Percentiles rank a stretch among this genome's conserved stretches.
Conservation (phyloP, 2,797 vertebrate genomes). For the Poecilia picta region DNA sequence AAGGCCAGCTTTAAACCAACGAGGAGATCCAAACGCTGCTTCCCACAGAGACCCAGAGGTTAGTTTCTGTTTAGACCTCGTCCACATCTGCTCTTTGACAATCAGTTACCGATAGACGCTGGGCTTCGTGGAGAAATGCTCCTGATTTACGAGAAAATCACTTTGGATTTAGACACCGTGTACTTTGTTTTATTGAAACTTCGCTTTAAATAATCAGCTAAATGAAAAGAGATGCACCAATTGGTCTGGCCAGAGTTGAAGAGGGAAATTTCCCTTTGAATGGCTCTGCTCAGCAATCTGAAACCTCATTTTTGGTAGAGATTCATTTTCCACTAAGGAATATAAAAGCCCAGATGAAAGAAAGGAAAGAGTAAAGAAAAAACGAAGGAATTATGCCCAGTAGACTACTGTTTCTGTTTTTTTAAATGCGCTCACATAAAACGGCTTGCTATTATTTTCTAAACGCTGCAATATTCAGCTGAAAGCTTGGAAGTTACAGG, state of each 20-base stretch:
- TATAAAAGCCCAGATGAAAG: background rate
- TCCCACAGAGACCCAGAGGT: slow-evolving; percentile 50
- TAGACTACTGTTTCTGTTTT: background rate
- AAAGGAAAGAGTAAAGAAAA: background rate
- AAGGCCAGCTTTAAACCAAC: slow-evolving; percentile 83
- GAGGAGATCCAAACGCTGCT: slow-evolving; percentile 57
- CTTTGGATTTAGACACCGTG: background rate
- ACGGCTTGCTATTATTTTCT: background rate
- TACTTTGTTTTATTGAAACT: background rate
- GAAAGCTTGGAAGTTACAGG: background rate
- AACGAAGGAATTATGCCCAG: background rate
- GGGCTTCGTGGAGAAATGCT: background rate
- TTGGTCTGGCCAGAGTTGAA: background rate
- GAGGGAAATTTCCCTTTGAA: background rate
- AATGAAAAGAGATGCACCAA: background rate
- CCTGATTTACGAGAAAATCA: background rate
- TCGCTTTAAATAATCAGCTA: background rate
- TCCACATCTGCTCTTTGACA: slow-evolving; percentile 48
- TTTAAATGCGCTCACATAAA: no score
- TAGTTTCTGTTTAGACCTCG: slow-evolving; percentile 61
- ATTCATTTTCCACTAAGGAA: background rate
- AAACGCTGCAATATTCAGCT: background rate
- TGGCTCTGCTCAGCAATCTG: background rate
- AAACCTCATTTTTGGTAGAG: background rate
- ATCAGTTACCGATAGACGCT: background rate